Percentiles rank a stretch among this genome's conserved stretches.
Conservation (phyloP, 2,113 vertebrate genomes). For the Atherinomorus stipes region DNA sequence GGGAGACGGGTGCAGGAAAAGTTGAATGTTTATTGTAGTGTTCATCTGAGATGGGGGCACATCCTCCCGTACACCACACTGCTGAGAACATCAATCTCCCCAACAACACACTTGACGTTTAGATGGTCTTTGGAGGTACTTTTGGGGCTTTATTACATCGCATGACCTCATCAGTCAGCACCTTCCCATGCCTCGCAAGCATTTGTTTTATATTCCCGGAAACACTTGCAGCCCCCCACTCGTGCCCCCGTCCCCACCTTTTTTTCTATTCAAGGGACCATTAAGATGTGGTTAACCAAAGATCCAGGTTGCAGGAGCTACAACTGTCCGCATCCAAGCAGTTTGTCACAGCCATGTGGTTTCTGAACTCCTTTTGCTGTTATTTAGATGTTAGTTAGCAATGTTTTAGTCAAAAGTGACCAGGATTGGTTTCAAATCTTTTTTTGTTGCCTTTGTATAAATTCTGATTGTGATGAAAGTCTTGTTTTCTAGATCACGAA, state of each 20-base stretch:
- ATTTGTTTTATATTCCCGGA: conserved; percentile 69
- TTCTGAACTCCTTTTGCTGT: conserved; percentile 39
- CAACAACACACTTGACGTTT: conserved; percentile 65
- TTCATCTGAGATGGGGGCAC: conserved; percentile 59
- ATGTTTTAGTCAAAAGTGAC: conserved; percentile 34
- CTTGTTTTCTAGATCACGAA: no score
- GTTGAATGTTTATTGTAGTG: conserved; percentile 61
- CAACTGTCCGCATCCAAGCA: conserved; percentile 58
- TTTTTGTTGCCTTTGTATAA: conserved; percentile 45
- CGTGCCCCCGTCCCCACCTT: conserved; percentile 36
- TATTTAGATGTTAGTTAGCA: conserved; percentile 20
- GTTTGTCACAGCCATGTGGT: conserved; percentile 66
- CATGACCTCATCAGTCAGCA: conserved; percentile 74
- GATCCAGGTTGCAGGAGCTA: conserved; percentile 66
- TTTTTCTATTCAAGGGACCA: conserved; percentile 47
- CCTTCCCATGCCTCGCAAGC: conserved; percentile 61
- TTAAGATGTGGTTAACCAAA: conserved; percentile 74
- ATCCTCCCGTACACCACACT: conserved; percentile 44
- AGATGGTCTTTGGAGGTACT: conserved; percentile 55
- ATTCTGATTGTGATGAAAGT: background rate
- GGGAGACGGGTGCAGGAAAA: conserved; percentile 54
- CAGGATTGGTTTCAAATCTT: conserved; percentile 4
- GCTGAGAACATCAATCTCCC: conserved; percentile 56
- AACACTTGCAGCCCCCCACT: conserved; percentile 53
- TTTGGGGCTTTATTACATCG: conserved; percentile 51